These are phyloP conservation scores for Drosophila koepferae DNA, from an alignment of 2,888 invertebrate genomes.

Conservation along the genomic window DNA sequence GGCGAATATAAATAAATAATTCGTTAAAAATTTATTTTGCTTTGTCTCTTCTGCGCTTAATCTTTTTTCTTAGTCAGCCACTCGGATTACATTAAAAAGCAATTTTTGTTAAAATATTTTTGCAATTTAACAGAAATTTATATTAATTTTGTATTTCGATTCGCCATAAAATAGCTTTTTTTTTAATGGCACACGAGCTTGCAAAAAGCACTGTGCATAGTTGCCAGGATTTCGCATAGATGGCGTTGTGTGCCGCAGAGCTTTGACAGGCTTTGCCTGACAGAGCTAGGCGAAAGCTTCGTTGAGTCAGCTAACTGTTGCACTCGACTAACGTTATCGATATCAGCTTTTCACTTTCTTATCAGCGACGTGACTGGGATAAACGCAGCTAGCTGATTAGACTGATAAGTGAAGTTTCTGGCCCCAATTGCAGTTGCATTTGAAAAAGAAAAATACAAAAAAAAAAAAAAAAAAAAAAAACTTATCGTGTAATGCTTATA, in stretches of 20 bases:
- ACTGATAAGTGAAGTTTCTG: slow-evolving; percentile 28
- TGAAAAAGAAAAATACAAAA: background rate
- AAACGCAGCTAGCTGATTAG: slow-evolving; percentile 25
- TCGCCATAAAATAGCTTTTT: slow-evolving; percentile 30
- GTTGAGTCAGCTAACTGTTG: slow-evolving; percentile 36
- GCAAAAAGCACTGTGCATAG: slow-evolving; percentile 19
- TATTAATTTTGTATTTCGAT: slow-evolving; percentile 22
- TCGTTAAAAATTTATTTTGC: slow-evolving; percentile 9
- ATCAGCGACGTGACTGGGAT: slow-evolving; percentile 35
- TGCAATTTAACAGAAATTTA: slow-evolving; percentile 35
- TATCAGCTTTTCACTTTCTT: slow-evolving; percentile 15
- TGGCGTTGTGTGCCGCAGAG: slow-evolving; percentile 41
- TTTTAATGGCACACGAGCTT: slow-evolving; percentile 32
- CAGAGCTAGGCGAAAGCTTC: slow-evolving; percentile 27
- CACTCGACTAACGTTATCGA: background rate
- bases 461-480: too few species aligned
- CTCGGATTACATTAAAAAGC: slow-evolving; percentile 38
- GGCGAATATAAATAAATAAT: slow-evolving; percentile 22
- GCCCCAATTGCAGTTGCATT: slow-evolving; percentile 23
- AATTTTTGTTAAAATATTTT: slow-evolving; percentile 33
- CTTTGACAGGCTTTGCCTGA: slow-evolving; percentile 44
- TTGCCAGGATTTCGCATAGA: slow-evolving; percentile 45
- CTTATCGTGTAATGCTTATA: slow-evolving; percentile 4
- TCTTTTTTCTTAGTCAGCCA: slow-evolving; percentile 12
- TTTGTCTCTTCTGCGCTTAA: background rate